Percentiles rank a stretch among this genome's conserved stretches.
Conservation (phyloP, 2,797 vertebrate species). For the Bufotes viridis region DNA sequence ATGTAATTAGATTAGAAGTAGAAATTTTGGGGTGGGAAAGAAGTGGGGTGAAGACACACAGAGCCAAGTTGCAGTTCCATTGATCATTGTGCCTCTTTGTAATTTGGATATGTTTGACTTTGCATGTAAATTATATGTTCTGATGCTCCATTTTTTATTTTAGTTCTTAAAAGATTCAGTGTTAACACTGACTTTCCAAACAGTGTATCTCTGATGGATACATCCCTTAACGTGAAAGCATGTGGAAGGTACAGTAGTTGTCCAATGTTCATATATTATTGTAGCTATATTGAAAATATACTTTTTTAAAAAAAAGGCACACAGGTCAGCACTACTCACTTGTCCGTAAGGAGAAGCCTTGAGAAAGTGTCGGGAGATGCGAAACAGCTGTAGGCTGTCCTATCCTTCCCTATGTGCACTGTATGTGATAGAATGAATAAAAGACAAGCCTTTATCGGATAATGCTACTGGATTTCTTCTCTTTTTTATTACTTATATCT, state of each 20-base stretch:
- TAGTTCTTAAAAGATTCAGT: conserved; percentile 75
- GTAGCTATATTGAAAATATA: neutral
- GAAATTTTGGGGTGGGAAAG: no score
- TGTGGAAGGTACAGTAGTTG: conserved; percentile 31
- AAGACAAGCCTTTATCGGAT: no score
- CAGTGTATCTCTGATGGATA: neutral
- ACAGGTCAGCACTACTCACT: no score
- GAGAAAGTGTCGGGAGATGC: no score
- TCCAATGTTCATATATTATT: neutral
- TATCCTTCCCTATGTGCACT: no score
- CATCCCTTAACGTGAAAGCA: neutral
- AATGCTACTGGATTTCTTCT: no score
- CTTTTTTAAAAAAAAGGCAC: neutral
- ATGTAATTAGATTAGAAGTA: no score
- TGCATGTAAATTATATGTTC: no score
- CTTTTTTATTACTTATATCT: no score
- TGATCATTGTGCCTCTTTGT: neutral
- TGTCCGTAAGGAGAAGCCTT: no score
- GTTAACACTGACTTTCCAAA: conserved; percentile 50
- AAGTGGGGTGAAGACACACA: neutral
- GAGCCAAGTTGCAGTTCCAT: neutral
- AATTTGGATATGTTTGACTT: neutral
- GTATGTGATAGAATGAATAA: no score
- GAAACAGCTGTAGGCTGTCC: no score
- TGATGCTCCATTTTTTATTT: conserved; percentile 20